Base-by-base conservation (phyloP, 2,888 invertebrate species). In the Cryptosula pallasiana region DNA sequence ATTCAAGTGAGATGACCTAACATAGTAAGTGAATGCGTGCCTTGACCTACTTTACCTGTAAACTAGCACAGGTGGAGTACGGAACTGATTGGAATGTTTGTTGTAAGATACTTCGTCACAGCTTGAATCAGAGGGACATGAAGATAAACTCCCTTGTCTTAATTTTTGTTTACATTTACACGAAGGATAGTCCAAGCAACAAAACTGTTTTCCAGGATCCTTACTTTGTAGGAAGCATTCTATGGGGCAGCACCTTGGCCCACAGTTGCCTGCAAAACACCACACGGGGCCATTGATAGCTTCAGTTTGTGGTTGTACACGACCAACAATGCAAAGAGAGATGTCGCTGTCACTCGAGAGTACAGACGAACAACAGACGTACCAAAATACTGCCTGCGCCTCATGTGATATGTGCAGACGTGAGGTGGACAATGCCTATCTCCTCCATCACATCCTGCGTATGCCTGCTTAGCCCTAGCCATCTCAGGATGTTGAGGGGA, bases 21-120 rank as follows among this genome's bases (percentile, higher is more conserved):
- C n/a, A n/a, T n/a, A n/a, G n/a, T n/a, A n/a, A n/a, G n/a, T n/a
- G n/a, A n/a, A n/a, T n/a, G n/a, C n/a, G n/a, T n/a, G n/a, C n/a
- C n/a, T n/a, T n/a, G n/a, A n/a, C n/a, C n/a, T n/a, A n/a, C n/a
- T n/a, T 13, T 29, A 70, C 70, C 55, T 36, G 70, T 70, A 70
- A 23, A 70, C 70, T 25, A 70, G 45, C 45, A 70, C 70, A 2
- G 70, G 70, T 70, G 70, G 70, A 2, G 70, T 70, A 25, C 29
- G 35, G 45, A 70, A 70, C 27, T 32, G 2, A 13, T 63, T 63
- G 2, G 63, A 32, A 13, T 63, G 29, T 34, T 63, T 27, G 63
- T 63, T 34, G 32, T 13, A 63, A 13, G 2, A 63, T 13, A 3
- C 5, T 63, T 63, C 63, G 32, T 63, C 63, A 32, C 63, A 63